Percentiles rank a stretch among this genome's conserved stretches.
Evolutionary conservation across 2,888 invertebrate genomes (phyloP).

Genomic region (Agriopis aurantiaria): DNA sequence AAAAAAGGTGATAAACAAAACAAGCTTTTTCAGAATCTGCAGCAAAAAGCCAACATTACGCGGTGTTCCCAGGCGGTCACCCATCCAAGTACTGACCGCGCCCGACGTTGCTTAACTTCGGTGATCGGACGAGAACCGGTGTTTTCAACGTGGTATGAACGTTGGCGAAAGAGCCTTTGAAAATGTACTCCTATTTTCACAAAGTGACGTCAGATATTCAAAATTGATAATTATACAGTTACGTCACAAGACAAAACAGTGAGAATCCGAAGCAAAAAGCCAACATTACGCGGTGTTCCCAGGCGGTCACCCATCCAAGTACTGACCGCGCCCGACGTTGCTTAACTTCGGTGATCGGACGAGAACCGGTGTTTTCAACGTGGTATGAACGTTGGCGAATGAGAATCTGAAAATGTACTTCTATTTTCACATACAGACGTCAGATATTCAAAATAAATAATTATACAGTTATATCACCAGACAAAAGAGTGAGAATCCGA

Average conservation of each 20-base stretch:
- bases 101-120: conserved; percentile 77
- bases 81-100: conserved; percentile 79
- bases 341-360: conserved; percentile 78
- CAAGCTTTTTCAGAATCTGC: neutral
- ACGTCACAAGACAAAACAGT: too few species aligned
- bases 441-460: too few species aligned
- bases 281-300: conserved; percentile 73
- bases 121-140: conserved; percentile 78
- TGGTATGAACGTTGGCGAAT: conserved; percentile 47
- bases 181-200: neutral
- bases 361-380: conserved; percentile 75
- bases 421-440: too few species aligned
- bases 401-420: neutral
- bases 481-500: too few species aligned
- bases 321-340: conserved; percentile 77
- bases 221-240: neutral
- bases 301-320: conserved; percentile 80
- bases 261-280: conserved; percentile 54
- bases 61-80: conserved; percentile 77
- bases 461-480: too few species aligned
- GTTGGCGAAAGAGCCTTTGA: conserved; percentile 28
- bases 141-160: conserved; percentile 64
- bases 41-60: conserved; percentile 69
- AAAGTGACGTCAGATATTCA: neutral
- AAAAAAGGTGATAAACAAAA: neutral